Evolutionary conservation across 1,140 invertebrate species (phyloP).

Genomic region (Penaeus chinensis): DNA sequence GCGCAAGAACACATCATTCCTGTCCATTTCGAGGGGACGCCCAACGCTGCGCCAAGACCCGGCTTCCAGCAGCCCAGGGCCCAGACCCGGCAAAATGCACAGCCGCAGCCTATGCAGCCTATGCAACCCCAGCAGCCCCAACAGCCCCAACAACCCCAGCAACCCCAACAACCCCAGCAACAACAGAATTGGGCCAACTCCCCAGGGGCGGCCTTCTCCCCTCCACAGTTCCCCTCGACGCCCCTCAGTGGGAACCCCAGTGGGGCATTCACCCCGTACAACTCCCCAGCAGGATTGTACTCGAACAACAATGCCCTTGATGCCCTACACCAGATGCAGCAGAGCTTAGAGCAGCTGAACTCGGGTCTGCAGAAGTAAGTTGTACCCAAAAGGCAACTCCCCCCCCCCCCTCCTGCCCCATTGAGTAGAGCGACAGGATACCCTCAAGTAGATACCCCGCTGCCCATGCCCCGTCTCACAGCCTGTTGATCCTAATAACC

Average conservation of each 20-base stretch:
- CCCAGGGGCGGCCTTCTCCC: conserved; percentile 66
- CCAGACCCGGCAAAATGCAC: conserved; percentile 13
- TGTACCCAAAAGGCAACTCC: background rate
- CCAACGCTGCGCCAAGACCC: background rate
- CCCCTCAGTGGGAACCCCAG: conserved; percentile 49
- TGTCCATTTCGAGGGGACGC: conserved; percentile 63
- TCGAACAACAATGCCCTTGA: conserved; percentile 59
- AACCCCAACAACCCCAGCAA: conserved; percentile 61
- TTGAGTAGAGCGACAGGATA: background rate
- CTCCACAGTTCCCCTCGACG: conserved; percentile 47
- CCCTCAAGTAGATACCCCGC: background rate
- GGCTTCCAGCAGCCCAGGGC: conserved; percentile 50
- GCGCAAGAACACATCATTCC: conserved; percentile 45
- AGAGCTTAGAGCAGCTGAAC: conserved; percentile 63
- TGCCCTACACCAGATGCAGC: conserved; percentile 64
- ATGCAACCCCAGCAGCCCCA: conserved; percentile 62
- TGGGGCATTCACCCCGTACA: conserved; percentile 65
- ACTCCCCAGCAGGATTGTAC: conserved; percentile 66
- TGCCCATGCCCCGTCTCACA: background rate
- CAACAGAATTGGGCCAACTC: conserved; percentile 72
- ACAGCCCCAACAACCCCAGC: conserved; percentile 60
- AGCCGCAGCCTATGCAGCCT: conserved; percentile 62
- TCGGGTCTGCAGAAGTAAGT: conserved; percentile 64
- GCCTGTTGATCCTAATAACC: background rate
- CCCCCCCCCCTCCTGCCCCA: background rate